Evolutionary conservation across 2,797 vertebrate species (phyloP), one percentile per base, ranked within the genome.

Genomic region (Sebastes itinus): DNA sequence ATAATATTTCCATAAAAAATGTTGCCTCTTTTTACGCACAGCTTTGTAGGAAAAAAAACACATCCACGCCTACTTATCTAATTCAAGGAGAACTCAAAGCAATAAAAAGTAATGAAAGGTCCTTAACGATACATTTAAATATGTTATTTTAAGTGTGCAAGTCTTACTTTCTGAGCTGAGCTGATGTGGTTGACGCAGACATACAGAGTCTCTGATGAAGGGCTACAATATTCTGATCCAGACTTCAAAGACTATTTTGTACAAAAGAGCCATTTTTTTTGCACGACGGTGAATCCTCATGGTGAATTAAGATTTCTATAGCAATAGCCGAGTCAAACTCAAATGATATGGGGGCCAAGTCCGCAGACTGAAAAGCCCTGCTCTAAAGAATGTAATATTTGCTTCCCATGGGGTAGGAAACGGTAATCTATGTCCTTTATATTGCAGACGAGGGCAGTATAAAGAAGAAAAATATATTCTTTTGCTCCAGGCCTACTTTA

Each of bases 261-360:
- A 99, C 98, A 99, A 99, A 98, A 98, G 97, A 97, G 94, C 95
- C 96, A 97, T 97, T 98, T 97, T 97, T 97, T 97, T 98, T 97
- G 38, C 97, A 96, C 97, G 96, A 97, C 97, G 97, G 97, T 97
- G 97, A 97, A 99, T 99, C 98, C 98, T 99, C 98, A 99, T 96
- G 98, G 98, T 99, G 97, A 98, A 97, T 99, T 99, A 99, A 97
- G 96, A 97, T 98, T 99, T 99, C 97, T 98, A 99, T 97, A 96
- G 98, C 96, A 97, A 97, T 97, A 95, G 97, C 96, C 96, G 97
- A 98, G 97, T 98, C 97, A 97, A 97, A 98, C 96, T 98, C 96
- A 97, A 98, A 97, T 97, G 97, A 96, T 97, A 97, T 97, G 97
- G 97, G 96, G 96, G 95, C 96, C 92, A 95, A 96, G 96, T 96